These are phyloP conservation scores for Pseudorectes ferrugineus DNA, from an alignment of 2,113 vertebrate genomes.

Conservation along the genomic window DNA sequence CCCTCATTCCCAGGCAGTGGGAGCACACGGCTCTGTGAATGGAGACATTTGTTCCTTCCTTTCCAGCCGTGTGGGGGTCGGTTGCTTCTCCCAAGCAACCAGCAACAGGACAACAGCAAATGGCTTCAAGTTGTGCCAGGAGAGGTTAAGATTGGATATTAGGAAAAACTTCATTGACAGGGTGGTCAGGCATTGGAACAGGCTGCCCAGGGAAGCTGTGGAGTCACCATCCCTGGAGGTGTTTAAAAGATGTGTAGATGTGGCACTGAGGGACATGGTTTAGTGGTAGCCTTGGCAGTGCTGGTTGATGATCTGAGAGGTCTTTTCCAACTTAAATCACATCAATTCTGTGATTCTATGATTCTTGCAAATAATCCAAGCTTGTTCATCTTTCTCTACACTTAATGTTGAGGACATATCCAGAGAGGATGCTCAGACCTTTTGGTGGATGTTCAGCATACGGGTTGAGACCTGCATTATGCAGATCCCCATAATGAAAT, in stretches of 20 bases:
- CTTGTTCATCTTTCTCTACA: not conserved
- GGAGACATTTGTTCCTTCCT: not conserved
- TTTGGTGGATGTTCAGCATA: not conserved
- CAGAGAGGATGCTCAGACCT: not conserved
- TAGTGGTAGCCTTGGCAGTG: not conserved
- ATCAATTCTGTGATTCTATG: not conserved
- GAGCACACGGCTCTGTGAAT: not conserved
- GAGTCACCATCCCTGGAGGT: not conserved
- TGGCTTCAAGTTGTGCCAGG: not conserved
- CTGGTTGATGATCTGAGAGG: not conserved
- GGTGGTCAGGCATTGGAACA: not conserved
- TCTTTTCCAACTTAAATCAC: not conserved
- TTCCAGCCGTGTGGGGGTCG: not conserved
- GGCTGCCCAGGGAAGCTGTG: not conserved
- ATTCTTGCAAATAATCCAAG: not conserved
- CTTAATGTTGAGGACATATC: not conserved
- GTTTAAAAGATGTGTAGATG: not conserved
- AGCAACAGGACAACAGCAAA: not conserved
- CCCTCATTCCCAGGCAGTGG: not conserved
- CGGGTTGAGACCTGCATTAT: rapidly evolving
- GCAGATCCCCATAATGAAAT: not conserved
- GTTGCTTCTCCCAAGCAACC: not conserved
- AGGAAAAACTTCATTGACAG: not conserved
- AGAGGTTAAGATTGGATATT: not conserved
- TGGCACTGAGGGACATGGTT: not conserved